Base-by-base conservation (phyloP, 2,888 invertebrate species). In the Parthenolecanium corni region DNA sequence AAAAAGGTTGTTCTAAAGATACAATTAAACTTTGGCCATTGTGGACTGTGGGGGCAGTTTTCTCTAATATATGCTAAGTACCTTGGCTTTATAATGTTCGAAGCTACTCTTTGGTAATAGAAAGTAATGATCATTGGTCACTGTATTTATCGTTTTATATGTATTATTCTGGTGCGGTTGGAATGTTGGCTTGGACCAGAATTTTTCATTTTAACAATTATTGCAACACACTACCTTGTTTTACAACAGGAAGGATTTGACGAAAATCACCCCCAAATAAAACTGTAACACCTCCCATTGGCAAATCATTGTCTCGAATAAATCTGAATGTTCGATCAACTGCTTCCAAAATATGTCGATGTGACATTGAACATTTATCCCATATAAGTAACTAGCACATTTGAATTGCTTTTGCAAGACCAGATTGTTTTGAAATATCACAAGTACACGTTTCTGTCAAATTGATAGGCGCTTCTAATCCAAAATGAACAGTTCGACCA, bases 401-500 rank as follows among this genome's bases (percentile, higher is more conserved):
- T 36, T 23, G 24, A 31, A 64, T 18, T 23, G 61, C 52, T 61
- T 42, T 25, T 18, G 46, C 46, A 20, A 64, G 36, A 18, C 44
- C 36, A 16, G 38, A 21, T n/a, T 52, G 24, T 23, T 64, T 64
- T 21, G 52, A 3, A 16, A 64, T 56, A 25, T 57, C 57, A 40
- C 64, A 64, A 20, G 42, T 24, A n/a, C n/a, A n/a, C 31, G 21
- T 14, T 2, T 4, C 3, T 12, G 9, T 16, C 12, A 18, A 31
- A 20, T n/a, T 44, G 0, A 74, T 65, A 49, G 72, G 72, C 64
- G 74, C 65, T 64, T 74, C 73, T 1, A 75, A 68, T 36, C 68
- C 67, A 12, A 71, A 72, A 70, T 75, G 74, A 14, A 72, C 73
- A 44, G 74, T 75, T 66, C 71, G 52, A 5, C 72, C 72, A 18